A percentile compares a stretch with the other conserved stretches of the same genome.
Conservation (phyloP, 2,113 vertebrate species). For the Xenus cinereus region DNA sequence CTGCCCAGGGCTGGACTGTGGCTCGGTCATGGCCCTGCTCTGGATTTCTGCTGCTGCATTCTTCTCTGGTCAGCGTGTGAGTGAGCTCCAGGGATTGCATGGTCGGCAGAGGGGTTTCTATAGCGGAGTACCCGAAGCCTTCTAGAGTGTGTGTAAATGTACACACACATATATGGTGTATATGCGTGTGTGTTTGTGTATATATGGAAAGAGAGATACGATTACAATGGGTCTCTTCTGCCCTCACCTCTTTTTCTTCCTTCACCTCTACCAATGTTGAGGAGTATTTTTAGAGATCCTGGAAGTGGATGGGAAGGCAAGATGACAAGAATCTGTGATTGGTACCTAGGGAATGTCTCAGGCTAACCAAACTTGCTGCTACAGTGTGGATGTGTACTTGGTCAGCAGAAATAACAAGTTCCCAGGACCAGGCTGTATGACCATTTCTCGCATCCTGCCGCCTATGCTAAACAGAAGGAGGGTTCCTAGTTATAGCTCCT, state of each 20-base stretch:
- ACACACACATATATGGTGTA: background rate
- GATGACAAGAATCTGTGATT: background rate
- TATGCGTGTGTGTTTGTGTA: background rate
- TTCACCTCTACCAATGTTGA: background rate
- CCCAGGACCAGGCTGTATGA: background rate
- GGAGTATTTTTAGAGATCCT: background rate
- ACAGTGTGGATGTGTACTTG: background rate
- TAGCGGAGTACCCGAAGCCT: background rate
- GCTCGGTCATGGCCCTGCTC: background rate
- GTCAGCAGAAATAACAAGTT: background rate
- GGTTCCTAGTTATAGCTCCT: background rate
- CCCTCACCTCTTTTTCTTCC: background rate
- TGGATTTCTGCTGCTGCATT: background rate
- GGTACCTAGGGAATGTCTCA: background rate
- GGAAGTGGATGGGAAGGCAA: background rate
- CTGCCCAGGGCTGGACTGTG: background rate
- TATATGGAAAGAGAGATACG: background rate
- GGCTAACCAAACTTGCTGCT: background rate
- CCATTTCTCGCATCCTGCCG: background rate
- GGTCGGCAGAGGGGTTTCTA: background rate
- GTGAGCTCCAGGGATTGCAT: background rate
- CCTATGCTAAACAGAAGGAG: background rate
- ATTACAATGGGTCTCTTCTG: background rate
- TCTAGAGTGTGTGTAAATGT: background rate
- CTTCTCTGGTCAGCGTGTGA: background rate